A percentile compares a stretch with the other conserved stretches of the same genome.
Conservation (phyloP, 2,888 invertebrate species). For the Tigriopus californicus region DNA sequence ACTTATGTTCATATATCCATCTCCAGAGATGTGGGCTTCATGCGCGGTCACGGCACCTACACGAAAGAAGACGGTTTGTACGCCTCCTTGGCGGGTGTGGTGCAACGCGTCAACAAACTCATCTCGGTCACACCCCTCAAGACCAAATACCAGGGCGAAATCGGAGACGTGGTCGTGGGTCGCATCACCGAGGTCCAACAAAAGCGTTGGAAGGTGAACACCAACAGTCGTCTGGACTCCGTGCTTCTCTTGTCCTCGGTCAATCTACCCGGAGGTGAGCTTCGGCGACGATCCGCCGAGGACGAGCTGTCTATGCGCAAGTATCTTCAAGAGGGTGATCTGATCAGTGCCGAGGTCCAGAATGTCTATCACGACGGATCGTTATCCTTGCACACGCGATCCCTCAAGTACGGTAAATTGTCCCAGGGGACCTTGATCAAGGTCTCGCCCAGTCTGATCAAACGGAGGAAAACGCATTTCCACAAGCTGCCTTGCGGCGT, state of each 20-base stretch:
- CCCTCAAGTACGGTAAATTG: conserved; percentile 90
- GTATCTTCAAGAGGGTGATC: conserved; percentile 79
- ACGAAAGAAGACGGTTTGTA: conserved; percentile 40
- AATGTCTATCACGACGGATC: conserved; percentile 77
- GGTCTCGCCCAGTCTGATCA: conserved; percentile 54
- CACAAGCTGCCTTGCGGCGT: conserved; percentile 80
- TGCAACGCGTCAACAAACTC: conserved; percentile 83
- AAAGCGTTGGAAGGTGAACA: conserved; percentile 70
- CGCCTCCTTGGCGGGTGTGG: conserved; percentile 82
- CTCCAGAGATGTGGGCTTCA: conserved; percentile 57
- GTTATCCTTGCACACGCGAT: conserved; percentile 80
- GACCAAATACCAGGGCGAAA: conserved; percentile 35
- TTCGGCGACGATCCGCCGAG: conserved; percentile 39
- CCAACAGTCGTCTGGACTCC: conserved; percentile 68
- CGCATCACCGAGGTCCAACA: conserved; percentile 73
- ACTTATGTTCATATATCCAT: conserved; percentile 35
- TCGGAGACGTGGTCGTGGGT: conserved; percentile 44
- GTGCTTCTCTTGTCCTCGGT: conserved; percentile 73
- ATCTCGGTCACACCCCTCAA: conserved; percentile 79
- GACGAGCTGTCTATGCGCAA: conserved; percentile 96
- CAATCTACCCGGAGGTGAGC: conserved; percentile 65
- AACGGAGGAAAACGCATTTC: conserved; percentile 84
- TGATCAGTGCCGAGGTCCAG: conserved; percentile 95
- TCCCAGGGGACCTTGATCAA: conserved; percentile 10
- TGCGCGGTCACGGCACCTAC: conserved; percentile 94